These are phyloP conservation scores for Toxonevra muliebris DNA, from an alignment of 2,888 invertebrate species.

Conservation along the genomic window DNA sequence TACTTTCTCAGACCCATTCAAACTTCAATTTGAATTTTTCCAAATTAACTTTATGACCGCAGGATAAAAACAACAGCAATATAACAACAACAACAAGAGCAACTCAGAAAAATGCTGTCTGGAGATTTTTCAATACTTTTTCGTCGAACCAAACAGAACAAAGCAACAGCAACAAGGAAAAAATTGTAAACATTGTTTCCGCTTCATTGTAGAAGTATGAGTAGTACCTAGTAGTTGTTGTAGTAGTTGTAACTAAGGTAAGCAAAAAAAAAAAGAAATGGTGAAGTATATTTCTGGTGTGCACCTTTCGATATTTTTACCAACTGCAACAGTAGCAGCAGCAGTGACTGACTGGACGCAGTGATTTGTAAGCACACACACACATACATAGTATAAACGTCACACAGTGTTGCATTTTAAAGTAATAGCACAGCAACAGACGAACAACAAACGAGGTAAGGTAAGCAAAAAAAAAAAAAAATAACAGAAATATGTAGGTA, in stretches of 20 bases:
- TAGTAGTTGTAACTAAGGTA: conserved; percentile 7
- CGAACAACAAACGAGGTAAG: too few species aligned
- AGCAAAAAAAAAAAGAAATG: conserved; percentile 15
- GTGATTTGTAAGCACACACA: conserved; percentile 25
- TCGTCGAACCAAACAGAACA: conserved; percentile 13
- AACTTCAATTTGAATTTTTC: conserved; percentile 12
- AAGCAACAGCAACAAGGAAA: conserved; percentile 24
- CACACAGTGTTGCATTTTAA: conserved; percentile 46
- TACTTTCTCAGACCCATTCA: too few species aligned
- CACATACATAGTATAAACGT: conserved; percentile 2
- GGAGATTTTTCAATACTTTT: conserved; percentile 36
- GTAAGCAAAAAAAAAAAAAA: too few species aligned
- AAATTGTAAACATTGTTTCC: conserved; percentile 57
- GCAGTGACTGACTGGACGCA: background rate
- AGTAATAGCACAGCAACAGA: conserved; percentile 38
- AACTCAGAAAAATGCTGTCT: conserved; percentile 34
- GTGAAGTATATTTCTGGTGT: too few species aligned
- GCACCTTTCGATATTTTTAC: too few species aligned
- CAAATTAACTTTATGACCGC: conserved; percentile 58
- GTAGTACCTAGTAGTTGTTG: too few species aligned
- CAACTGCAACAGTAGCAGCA: too few species aligned
- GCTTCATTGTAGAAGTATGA: conserved; percentile 50
- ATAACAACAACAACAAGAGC: conserved; percentile 41
- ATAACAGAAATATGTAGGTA: too few species aligned
- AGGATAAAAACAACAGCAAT: conserved; percentile 50